These are phyloP conservation scores for Sebastes reedi DNA, from an alignment of 2,797 vertebrate genomes.

Conservation along the genomic window DNA sequence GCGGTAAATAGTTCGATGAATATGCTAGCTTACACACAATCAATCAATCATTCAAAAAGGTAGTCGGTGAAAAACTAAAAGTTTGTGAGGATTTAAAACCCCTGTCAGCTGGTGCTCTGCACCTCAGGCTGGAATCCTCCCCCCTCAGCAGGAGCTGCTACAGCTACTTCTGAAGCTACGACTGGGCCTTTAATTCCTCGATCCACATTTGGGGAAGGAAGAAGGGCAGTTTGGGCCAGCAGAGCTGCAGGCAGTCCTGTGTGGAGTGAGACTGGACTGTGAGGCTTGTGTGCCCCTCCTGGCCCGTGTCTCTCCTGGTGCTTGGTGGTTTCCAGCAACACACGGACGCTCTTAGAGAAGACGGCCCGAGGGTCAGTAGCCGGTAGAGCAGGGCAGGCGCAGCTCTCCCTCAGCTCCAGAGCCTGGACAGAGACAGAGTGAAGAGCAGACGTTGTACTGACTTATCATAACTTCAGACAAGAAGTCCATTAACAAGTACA, in stretches of 20 bases:
- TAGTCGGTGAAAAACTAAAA: not conserved
- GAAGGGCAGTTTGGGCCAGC: constrained; percentile 23
- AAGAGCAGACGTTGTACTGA: not conserved
- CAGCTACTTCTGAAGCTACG: not conserved
- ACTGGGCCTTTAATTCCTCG: not conserved
- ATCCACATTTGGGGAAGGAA: not conserved
- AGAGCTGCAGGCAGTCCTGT: constrained; percentile 30
- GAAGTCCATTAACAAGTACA: not conserved
- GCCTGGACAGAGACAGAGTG: constrained; percentile 81
- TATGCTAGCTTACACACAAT: too few species aligned
- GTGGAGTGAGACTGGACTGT: not conserved
- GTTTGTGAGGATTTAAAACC: constrained; percentile 5
- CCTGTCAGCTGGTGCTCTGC: constrained; percentile 24
- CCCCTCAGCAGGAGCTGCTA: constrained; percentile 4
- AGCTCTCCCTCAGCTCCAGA: constrained; percentile 89
- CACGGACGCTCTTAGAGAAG: constrained; percentile 83
- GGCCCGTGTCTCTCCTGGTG: constrained; percentile 15
- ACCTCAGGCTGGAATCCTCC: not conserved
- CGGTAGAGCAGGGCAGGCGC: constrained; percentile 89
- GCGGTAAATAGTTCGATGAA: not conserved
- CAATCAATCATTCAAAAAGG: not conserved
- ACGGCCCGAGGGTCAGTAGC: constrained; percentile 86
- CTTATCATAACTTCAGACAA: not conserved
- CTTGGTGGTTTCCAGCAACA: constrained; percentile 74
- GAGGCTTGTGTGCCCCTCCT: not conserved